Evolutionary conservation across 2,113 vertebrate genomes (phyloP), one percentile per base, ranked within the genome.

Genomic region (Silurus asotus): DNA sequence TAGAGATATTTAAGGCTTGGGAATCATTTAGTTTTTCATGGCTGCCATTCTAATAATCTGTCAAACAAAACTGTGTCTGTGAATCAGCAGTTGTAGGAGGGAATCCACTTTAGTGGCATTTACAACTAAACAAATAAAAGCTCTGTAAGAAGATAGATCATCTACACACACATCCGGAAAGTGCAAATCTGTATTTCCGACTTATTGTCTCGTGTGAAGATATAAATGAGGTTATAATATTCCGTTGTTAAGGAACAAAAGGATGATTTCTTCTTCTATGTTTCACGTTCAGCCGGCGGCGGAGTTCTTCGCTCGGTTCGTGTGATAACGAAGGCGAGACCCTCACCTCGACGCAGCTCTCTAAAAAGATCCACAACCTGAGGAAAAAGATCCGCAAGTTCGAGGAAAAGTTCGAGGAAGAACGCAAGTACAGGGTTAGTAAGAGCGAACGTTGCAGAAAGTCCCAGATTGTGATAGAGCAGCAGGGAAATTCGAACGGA

Each of bases 331-430:
- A 96, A 62, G 96, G 95, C 86, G 95, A 95, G 87, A 97, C 99
- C 88, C 90, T 99, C 87, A 97, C 97, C 0, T 95, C 96, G 0
- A 96, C 96, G 0, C 98, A 99, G 77, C 95, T 99, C 90, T 97
- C 98, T 0, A 96, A 97, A 74, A 96, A 96, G 90, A 99, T 99
- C 92, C 98, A 99, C 77, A 94, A 94, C 48, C 94, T 99, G 62
- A 99, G 98, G 93, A 98, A 97, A 87, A 99, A 99, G 93, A 99
- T 99, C 89, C 95, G 96, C 83, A 96, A 94, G 88, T 99, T 96
- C 45, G 98, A 99, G 90, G 98, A 99, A 78, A 96, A 90, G 90
- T 99, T 99, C 0, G 97, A 99, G 93, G 97, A 99, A 56, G 98
- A 99, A 56, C 95, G 96, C 49, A 99, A 98, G 91, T 99, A 99